Evolutionary conservation across 2,113 vertebrate genomes (phyloP), one percentile per base, ranked within the genome.

Genomic region (Cyphomyrus discorhynchus): DNA sequence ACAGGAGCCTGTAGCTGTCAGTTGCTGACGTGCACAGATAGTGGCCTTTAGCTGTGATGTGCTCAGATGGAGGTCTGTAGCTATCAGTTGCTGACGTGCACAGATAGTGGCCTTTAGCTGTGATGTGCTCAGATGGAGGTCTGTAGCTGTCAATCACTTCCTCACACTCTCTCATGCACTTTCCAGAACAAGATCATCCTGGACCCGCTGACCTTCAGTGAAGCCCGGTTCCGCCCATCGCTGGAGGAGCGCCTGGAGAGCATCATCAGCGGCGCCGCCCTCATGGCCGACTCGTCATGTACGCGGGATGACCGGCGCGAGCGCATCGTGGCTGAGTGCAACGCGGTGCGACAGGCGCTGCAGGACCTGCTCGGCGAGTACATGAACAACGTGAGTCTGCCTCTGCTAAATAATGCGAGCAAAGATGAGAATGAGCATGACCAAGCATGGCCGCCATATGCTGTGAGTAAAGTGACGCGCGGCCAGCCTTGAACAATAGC

Each of bases 321-420:
- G 49, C 95, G 98, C 52, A 99, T 99, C 7, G 98, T 99, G 80
- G 98, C 98, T 0, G 98, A 99, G 92, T 99, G 98, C 95, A 99
- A 99, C 0, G 97, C 98, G 0, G 98, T 99, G 17, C 95, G 98
- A 15, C 98, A 99, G 94, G 98, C 98, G 50, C 97, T 99, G 31
- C 98, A 99, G 95, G 98, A 99, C 92, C 95, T 99, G 93, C 95
- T 99, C 93, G 98, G 98, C 95, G 98, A 99, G 94, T 99, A 99
- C 94, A 98, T 99, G 98, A 99, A 99, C 91, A 99, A 99, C 3
- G 98, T 99, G 93, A 99, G 98, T 97, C 56, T 80, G 52, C 42
- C 50, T 39, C 15, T 77, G 70, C 17, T 31, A 5, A 39, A 35
- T 15, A 39, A 19, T 17, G 31, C 27, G 31, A 77, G 35, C 27